phyloP scores from a whole-genome alignment of 2,113 vertebrate species.

The Sterrhoptilus dennistouni region DNA sequence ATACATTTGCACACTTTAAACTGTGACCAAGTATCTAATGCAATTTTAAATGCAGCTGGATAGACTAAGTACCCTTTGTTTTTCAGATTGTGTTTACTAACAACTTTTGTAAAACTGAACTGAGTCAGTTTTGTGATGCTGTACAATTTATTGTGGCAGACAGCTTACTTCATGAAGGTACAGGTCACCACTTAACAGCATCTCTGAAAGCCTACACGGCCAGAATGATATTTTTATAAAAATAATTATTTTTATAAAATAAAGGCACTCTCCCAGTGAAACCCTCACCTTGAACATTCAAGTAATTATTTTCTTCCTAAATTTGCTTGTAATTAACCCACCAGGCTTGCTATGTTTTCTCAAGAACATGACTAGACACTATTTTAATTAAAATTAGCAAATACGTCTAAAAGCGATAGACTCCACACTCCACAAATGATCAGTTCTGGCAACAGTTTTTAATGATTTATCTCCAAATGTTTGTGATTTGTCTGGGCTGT shows the following conservation, averaged over 20 bases:
- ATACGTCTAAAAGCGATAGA: slow-evolving; percentile 39
- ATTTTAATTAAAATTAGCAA: slow-evolving; percentile 51
- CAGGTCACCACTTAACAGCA: not conserved
- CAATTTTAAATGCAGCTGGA: not conserved
- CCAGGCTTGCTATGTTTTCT: not conserved
- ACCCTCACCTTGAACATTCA: not conserved
- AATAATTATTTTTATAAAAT: not conserved
- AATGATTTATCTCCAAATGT: slow-evolving; percentile 44
- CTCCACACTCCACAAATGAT: slow-evolving; percentile 34
- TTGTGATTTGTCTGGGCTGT: slow-evolving; percentile 28
- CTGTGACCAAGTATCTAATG: not conserved
- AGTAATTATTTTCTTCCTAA: not conserved
- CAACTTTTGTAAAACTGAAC: not conserved
- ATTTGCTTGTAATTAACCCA: not conserved
- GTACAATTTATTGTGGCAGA: not conserved
- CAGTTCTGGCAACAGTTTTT: slow-evolving; percentile 31
- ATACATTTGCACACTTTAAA: not conserved
- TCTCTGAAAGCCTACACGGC: not conserved
- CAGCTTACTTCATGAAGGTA: not conserved
- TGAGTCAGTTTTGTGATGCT: not conserved
- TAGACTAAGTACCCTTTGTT: not conserved
- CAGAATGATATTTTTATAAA: not conserved
- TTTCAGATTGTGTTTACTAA: not conserved
- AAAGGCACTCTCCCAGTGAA: not conserved
- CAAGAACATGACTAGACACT: not conserved